Base-by-base conservation (phyloP, 2,797 vertebrate genomes). In the Oryzias sinensis region DNA sequence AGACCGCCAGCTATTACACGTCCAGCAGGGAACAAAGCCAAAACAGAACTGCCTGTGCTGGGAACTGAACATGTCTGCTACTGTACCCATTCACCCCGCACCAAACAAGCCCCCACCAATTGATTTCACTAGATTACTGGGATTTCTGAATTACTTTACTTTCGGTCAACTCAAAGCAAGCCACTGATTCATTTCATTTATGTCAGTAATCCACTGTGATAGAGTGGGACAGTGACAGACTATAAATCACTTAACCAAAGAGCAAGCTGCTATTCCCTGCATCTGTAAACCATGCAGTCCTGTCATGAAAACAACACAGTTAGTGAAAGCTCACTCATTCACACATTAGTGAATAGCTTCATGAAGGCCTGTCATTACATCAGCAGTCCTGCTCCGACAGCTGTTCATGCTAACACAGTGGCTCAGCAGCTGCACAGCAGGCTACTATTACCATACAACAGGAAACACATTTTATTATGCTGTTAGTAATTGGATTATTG, bases 361-460 rank as follows among this genome's bases (percentile, higher is more conserved):
- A 79, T 81, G 73, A 80, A 80, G 59, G 70, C 72, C 75, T 71
- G 73, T 77, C 71, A 74, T 83, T 71, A 74, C 69, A 56, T 46
- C 79, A 15, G 59, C 43, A 47, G 71, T 70, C 70, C 58, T 57
- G 43, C 59, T 67, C 49, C 72, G 80, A 80, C 90, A 90, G 90
- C 90, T 91, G 91, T 82, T 81, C 61, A 56, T 66, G 61, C 70
- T 81, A 83, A 81, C 79, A 84, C 65, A 70, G 71, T 53, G 64
- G 67, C 63, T 62, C 76, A 80, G 82, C 90, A 91, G 90, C 91
- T 92, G 90, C 86, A 82, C 59, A 53, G 4, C 6, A 15, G 76
- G 80, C 83, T 89, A 83, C 61, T 68, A 52, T 91, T 91, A 85
- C 85, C 68, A 59, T 86, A 87, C 80, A 88, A 90, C 77, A 89